Evolutionary conservation across 2,113 vertebrate species (phyloP), one percentile per base, ranked within the genome.

Genomic region (Lycaon pictus): DNA sequence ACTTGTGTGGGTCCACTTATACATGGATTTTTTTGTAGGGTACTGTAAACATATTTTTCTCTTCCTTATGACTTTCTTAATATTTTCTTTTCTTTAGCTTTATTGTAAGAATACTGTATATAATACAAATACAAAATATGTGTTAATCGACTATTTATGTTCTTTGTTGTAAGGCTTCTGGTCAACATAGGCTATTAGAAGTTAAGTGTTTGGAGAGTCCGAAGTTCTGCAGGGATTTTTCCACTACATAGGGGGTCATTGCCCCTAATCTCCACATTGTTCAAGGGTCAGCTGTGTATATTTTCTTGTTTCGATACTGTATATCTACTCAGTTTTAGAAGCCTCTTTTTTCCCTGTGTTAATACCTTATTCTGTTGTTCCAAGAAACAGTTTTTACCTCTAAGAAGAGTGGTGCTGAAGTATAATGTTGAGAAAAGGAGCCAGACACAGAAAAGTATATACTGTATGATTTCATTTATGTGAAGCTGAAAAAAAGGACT

Each of bases 221-320:
- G 11, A 77, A 51, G 7, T 77, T 51, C 16, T 17, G 13, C 23
- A 29, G 3, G 37, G 25, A 77, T 51, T 77, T 76, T 76, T 77
- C 74, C 13, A 77, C 23, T 77, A 43, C 74, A 51, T 25, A 2
- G 7, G 7, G 23, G 25, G 43, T 51, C 43, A 9, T 1, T 77
- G 43, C 2, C 7, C 15, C 74, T 51, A 29, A 77, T 51, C 25
- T 25, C 43, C 7, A 27, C 43, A 16, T 77, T 27, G 25, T 51
- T 76, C 25, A 51, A 17, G 74, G 23, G 74, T 48, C 74, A 77
- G 1, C 74, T 77, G 25, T 76, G 25, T 23, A 55, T 3, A 83
- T 89, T 79, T 91, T 32, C 9, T 16, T 90, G 43, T 74, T 95
- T 96, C 69, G 51, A 69, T 96, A 22, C 37, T 96, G 3, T 87